Base-by-base conservation (phyloP, 2,113 vertebrate genomes). In the Nesogale talazaci region DNA sequence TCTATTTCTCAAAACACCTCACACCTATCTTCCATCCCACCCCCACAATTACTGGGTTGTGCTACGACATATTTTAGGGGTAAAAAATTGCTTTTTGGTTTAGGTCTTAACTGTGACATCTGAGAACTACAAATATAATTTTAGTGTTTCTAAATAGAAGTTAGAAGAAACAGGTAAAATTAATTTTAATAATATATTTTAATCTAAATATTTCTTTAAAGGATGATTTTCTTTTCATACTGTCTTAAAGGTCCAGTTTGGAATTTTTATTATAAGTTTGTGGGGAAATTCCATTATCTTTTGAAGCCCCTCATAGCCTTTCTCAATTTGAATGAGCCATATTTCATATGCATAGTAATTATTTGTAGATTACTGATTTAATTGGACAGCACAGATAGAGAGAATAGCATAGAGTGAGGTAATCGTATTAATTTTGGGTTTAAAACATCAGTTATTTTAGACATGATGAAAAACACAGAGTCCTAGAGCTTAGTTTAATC, bases 381-480 rank as follows among this genome's bases (percentile, higher is more conserved):
- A 75, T 6, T 94, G 40, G 40, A 77, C 42, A 81, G 85, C 36
- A 59, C 12, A 36, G 40, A 23, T 88, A 9, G 0, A 88, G 25
- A 87, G 63, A 22, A 52, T 20, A 90, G 36, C 46, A 29, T 52
- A 93, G 85, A 94, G 42, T 80, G 72, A 92, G 34, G 27, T 81
- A 77, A 88, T 90, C 79, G 31, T 61, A 61, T n/a, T 34, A 22
- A 83, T 87, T 92, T 90, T 86, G 29, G 7, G 57, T 63, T 95
- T 81, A 25, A 36, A 63, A 25, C 76, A 65, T 86, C 40, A 90
- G 11, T 52, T 27, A 81, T 89, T 56, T 89, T 94, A 31, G 34
- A 88, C 88, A 87, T 91, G 27, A 90, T 82, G 76, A 94, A 80
- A 38, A 87, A n/a, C 92, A 70, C 57, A 78, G 29, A 94, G 65